A percentile compares a stretch with the other conserved stretches of the same genome.
phyloP scores from a whole-genome alignment of 2,888 invertebrate genomes.

The Oscheius myriophilus region DNA sequence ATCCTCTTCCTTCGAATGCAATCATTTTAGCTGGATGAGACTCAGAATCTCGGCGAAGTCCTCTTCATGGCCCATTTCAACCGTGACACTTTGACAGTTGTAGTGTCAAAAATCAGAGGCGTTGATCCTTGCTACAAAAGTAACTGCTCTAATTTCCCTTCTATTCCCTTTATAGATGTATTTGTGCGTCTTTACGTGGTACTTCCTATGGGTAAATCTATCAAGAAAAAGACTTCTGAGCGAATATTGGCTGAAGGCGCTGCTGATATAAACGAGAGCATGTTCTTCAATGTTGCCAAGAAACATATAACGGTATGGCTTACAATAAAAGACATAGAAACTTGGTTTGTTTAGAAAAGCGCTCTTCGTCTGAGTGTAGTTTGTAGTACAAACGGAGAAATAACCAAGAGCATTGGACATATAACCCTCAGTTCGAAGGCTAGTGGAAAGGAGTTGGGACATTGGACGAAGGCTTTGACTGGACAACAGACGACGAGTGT shows the following conservation, averaged over 20 bases:
- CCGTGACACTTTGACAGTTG: constrained; percentile 14
- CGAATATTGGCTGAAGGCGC: constrained; percentile 9
- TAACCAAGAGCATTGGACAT: constrained; percentile 21
- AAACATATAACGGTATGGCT: constrained; percentile 4
- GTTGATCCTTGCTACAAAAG: constrained; percentile 14
- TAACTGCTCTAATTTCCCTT: neutral
- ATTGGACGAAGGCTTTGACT: constrained; percentile 19
- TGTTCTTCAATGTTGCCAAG: constrained; percentile 20
- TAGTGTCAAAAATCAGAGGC: constrained; percentile 23
- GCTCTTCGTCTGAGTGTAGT: constrained; percentile 24
- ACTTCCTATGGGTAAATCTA: constrained; percentile 16
- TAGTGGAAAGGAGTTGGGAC: constrained; percentile 30
- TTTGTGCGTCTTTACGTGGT: constrained; percentile 28
- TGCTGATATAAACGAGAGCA: constrained; percentile 25
- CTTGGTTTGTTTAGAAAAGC: constrained; percentile 15
- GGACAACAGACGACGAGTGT: neutral
- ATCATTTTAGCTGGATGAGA: neutral
- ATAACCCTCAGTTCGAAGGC: constrained; percentile 19
- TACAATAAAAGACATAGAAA: neutral
- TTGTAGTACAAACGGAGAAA: constrained; percentile 7
- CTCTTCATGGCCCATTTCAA: constrained; percentile 13
- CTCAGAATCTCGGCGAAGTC: constrained; percentile 23
- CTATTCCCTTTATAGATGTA: constrained; percentile 11
- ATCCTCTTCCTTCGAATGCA: too few species aligned
- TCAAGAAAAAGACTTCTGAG: constrained; percentile 25